Evolutionary conservation across 2,113 vertebrate species (phyloP).

Genomic region (Actinemys pallida): DNA sequence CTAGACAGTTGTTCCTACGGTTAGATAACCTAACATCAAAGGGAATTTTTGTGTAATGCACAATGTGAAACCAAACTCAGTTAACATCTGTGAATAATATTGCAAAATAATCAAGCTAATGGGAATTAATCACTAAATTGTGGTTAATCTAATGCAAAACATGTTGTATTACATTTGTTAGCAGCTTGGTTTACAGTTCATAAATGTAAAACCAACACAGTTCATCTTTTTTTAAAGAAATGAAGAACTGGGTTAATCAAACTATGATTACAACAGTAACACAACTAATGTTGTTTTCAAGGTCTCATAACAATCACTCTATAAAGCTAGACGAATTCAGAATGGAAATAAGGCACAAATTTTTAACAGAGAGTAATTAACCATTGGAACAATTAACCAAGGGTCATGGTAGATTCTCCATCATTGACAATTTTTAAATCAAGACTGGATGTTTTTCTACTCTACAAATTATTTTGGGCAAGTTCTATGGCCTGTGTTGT

Average conservation of each 20-base stretch:
- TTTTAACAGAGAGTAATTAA: neutral
- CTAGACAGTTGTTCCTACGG: conserved; percentile 14
- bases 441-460: neutral
- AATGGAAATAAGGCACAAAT: neutral
- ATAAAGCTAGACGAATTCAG: neutral
- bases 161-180: conserved; percentile 68
- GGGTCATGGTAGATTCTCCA: neutral
- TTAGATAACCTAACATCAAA: conserved; percentile 20
- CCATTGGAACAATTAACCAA: neutral
- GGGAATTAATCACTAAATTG: conserved; percentile 55
- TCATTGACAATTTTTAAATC: neutral
- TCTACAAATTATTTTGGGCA: neutral
- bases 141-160: conserved; percentile 54
- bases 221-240: neutral
- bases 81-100: neutral
- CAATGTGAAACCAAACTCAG: conserved; percentile 33
- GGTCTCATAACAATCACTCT: neutral
- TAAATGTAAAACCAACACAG: conserved; percentile 44
- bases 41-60: neutral
- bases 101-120: neutral
- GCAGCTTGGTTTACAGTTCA: conserved; percentile 55
- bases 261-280: neutral
- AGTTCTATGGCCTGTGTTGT: neutral
- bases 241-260: conserved; percentile 46
- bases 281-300: neutral